Conservation (phyloP, 2,888 invertebrate genomes). For the Tipula unca region DNA sequence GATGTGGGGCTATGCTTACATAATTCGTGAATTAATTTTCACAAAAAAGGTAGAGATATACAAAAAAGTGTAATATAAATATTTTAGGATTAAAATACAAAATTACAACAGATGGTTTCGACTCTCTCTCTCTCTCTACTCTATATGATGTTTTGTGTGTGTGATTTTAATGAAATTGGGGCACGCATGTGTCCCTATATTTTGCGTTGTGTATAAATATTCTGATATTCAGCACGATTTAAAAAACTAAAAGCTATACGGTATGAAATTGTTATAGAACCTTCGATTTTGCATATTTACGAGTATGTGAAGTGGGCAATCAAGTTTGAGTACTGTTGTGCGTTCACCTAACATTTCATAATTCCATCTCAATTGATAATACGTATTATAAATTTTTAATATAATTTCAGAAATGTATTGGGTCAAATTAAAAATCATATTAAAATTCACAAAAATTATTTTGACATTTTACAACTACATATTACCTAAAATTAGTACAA, state of each 20-base stretch:
- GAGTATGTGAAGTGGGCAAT: neutral
- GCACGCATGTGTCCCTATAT: neutral
- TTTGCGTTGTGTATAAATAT: neutral
- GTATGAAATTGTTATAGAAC: neutral
- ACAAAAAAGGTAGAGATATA: neutral
- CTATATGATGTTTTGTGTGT: neutral
- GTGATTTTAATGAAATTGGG: neutral
- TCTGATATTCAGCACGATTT: neutral
- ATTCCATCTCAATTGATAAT: neutral
- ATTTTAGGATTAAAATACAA: neutral
- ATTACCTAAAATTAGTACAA: neutral
- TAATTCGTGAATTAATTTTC: conserved; percentile 14
- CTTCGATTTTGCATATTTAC: neutral
- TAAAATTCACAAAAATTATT: neutral
- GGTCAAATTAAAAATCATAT: too few species aligned
- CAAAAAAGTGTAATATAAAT: neutral
- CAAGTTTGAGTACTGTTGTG: neutral
- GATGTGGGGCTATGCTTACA: neutral
- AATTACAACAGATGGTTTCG: neutral
- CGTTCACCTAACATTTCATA: neutral
- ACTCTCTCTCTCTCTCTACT: neutral
- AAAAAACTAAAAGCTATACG: neutral
- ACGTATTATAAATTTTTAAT: neutral
- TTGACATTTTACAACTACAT: neutral
- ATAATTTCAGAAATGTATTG: neutral